Percentiles rank a stretch among this genome's conserved stretches.
phyloP scores from a whole-genome alignment of 2,797 vertebrate species.

The Microtus californicus region DNA sequence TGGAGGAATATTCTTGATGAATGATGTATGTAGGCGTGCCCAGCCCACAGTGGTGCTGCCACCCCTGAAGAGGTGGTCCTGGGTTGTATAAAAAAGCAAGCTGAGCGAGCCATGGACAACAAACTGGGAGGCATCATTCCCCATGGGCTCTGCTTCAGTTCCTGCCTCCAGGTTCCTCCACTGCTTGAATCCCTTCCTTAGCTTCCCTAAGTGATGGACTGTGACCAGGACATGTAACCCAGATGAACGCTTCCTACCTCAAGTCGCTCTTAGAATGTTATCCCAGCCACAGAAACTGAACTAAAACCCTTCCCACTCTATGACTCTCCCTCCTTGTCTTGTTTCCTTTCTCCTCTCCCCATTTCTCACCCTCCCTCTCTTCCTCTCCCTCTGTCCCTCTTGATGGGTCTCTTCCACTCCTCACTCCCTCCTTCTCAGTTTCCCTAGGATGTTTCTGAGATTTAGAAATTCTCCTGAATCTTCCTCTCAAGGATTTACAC shows the following conservation, averaged over 20 bases:
- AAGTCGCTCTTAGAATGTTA: not conserved
- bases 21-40: not conserved
- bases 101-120: not conserved
- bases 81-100: not conserved
- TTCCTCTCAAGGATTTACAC: not conserved
- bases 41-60: not conserved
- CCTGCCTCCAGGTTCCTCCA: too few species aligned
- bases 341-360: not conserved
- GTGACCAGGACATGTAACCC: not conserved
- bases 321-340: too few species aligned
- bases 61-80: not conserved
- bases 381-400: not conserved
- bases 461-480: not conserved
- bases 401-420: too few species aligned
- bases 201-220: not conserved
- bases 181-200: not conserved
- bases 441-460: not conserved
- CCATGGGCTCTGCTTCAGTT: not conserved
- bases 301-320: not conserved
- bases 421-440: not conserved
- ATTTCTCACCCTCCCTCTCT: not conserved
- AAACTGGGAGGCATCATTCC: not conserved
- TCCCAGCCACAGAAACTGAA: not conserved
- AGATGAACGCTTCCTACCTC: not conserved
- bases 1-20: not conserved